phyloP scores from a whole-genome alignment of 1,140 invertebrate species.

The Luehdorfia chinensis region DNA sequence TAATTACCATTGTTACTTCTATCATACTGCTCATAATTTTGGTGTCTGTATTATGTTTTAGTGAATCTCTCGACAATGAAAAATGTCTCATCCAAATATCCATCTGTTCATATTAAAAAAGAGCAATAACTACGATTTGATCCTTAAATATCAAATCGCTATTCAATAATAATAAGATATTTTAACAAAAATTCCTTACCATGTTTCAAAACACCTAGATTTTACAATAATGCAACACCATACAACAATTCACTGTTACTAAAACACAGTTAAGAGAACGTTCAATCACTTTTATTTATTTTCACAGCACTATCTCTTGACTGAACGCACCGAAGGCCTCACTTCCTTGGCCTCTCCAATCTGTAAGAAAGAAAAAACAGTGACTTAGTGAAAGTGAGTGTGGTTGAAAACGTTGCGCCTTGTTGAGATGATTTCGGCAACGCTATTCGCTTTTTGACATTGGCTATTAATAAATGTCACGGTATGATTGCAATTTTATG shows the following conservation, averaged over 20 bases:
- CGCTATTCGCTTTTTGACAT: conserved; percentile 19
- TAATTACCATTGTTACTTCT: too few relatives aligned
- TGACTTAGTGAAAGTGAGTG: conserved; percentile 42
- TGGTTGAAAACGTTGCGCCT: conserved; percentile 20
- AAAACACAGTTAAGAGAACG: conserved; percentile 7
- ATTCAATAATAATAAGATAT: too few relatives aligned
- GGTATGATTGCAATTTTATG: conserved; percentile 18
- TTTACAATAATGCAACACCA: conserved; percentile 8
- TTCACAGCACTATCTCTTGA: conserved; percentile 8
- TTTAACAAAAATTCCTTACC: conserved; percentile 8
- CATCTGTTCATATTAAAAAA: too few relatives aligned
- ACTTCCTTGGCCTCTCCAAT: conserved; percentile 30
- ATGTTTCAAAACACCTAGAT: conserved; percentile 1
- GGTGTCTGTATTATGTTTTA: too few relatives aligned
- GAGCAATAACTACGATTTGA: too few relatives aligned
- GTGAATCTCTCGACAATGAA: too few relatives aligned
- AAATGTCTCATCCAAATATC: too few relatives aligned
- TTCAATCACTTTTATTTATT: conserved; percentile 13
- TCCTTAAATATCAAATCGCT: too few relatives aligned
- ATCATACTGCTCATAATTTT: too few relatives aligned
- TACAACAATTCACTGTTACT: conserved; percentile 5
- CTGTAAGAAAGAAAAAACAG: conserved; percentile 42
- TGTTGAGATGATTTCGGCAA: conserved; percentile 26
- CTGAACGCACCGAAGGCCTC: conserved; percentile 22
- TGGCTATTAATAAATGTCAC: conserved; percentile 22